A percentile compares a stretch with the other conserved stretches of the same genome.
Conservation (phyloP, 2,888 invertebrate species). For the Scaptomyza parva region DNA sequence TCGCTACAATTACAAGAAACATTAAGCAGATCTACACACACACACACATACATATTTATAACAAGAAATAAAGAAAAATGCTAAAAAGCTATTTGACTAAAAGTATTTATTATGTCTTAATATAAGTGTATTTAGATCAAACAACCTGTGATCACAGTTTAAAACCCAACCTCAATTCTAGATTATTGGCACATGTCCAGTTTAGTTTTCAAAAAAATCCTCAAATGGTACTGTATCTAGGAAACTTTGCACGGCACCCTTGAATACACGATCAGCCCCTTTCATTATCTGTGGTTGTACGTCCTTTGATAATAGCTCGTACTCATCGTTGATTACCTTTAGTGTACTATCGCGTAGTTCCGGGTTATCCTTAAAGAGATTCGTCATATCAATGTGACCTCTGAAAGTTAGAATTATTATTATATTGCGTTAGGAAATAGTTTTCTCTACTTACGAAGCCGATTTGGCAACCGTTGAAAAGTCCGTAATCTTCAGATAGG, state of each 20-base stretch:
- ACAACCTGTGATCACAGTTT: background rate
- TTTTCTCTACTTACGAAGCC: slow-evolving; percentile 53
- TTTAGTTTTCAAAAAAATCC: slow-evolving; percentile 45
- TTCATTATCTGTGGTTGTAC: slow-evolving; percentile 62
- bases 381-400: slow-evolving; percentile 65
- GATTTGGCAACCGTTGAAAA: slow-evolving; percentile 49
- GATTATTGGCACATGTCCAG: background rate
- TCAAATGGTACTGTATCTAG: slow-evolving; percentile 68
- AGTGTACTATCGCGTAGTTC: slow-evolving; percentile 70
- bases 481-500: slow-evolving; percentile 55
- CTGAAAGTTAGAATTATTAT: slow-evolving; percentile 36
- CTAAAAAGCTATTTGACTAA: background rate
- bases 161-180: background rate
- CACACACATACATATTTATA: background rate
- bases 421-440: background rate
- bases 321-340: slow-evolving; percentile 69
- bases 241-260: slow-evolving; percentile 33
- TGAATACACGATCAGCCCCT: slow-evolving; percentile 32
- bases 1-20: slow-evolving; percentile 11
- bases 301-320: slow-evolving; percentile 61
- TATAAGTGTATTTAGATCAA: background rate
- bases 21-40: background rate
- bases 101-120: background rate
- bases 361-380: slow-evolving; percentile 70
- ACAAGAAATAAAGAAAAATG: background rate